Base-by-base conservation (phyloP, 2,113 vertebrate genomes). In the Oreocharis arfaki region DNA sequence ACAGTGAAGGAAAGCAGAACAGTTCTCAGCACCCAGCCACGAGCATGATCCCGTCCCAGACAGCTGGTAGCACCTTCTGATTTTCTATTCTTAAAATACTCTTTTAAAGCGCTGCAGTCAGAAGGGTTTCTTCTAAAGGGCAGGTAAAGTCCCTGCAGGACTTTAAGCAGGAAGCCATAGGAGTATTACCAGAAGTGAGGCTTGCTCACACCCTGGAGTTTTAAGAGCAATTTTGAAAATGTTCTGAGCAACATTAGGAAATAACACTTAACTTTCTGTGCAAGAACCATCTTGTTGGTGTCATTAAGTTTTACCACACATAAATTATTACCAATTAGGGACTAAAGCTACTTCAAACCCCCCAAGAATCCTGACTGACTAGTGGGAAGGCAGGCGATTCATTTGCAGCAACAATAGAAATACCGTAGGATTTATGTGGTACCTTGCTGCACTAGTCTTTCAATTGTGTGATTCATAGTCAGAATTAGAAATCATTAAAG, bases 231-330 rank as follows among this genome's bases (percentile, higher is more conserved):
- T 61, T 92, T 82, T 70, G 39, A 81, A 91, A 94, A 71, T 26
- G 12, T 84, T 76, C 73, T 61, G 52, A 82, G 65, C 30, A 78
- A 41, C 21, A 20, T 39, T 44, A 91, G 20, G 52, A 91, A 50
- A 39, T 46, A 84, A 78, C 47, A 74, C 28, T 49, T 70, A 71
- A 60, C 32, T 68, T 91, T 57, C 53, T 37, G 13, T 2, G 3
- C 84, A 92, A 87, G 89, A 96, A 67, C 69, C 21, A 32, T 89
- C 93, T 91, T 95, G 86, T 75, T 89, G 44, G 33, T 87, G 41
- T 87, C 64, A 93, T 87, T 95, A 91, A 71, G 23, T 78, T 92
- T 87, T 65, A 89, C 57, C 61, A 87, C 69, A 60, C 53, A 52
- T 21, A 81, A 89, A 87, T 92, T 88, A 92, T 77, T 69, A 61